Conservation (phyloP, 2,888 invertebrate species). For the Orthosia cruda region DNA sequence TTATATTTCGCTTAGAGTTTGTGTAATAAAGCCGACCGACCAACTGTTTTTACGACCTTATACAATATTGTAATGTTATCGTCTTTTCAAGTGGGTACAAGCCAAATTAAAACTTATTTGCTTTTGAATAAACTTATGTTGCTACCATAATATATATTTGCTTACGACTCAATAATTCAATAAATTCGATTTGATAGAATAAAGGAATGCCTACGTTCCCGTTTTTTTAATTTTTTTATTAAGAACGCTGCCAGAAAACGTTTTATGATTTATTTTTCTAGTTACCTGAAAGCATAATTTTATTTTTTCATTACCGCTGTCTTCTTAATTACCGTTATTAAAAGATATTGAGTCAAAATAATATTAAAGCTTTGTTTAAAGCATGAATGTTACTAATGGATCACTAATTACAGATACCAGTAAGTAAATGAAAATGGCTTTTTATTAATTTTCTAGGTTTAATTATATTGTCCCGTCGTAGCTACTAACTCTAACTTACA, state of each 20-base stretch:
- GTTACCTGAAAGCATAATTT: constrained; percentile 76
- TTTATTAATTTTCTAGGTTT: constrained; percentile 33
- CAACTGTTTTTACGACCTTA: constrained; percentile 55
- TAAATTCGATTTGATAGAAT: constrained; percentile 23
- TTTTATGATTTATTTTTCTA: constrained; percentile 68
- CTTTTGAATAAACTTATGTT: constrained; percentile 16
- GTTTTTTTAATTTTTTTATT: constrained; percentile 59
- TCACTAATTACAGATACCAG: constrained; percentile 65
- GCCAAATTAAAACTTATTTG: constrained; percentile 32
- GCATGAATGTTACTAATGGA: constrained; percentile 73
- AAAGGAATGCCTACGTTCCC: constrained; percentile 18
- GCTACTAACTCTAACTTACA: constrained; percentile 8
- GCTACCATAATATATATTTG: neutral
- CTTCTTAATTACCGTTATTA: constrained; percentile 78
- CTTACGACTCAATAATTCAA: constrained; percentile 5
- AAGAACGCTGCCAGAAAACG: constrained; percentile 55
- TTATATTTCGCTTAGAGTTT: constrained; percentile 68
- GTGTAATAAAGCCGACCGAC: constrained; percentile 58
- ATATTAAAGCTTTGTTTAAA: constrained; percentile 70
- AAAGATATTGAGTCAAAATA: constrained; percentile 71
- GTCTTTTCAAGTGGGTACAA: constrained; percentile 11
- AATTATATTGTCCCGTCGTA: constrained; percentile 17
- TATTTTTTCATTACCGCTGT: constrained; percentile 80
- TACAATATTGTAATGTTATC: constrained; percentile 49
- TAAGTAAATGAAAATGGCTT: constrained; percentile 35